These are phyloP conservation scores for Abrostola triplasia DNA, from an alignment of 2,888 invertebrate species.

Conservation along the genomic window DNA sequence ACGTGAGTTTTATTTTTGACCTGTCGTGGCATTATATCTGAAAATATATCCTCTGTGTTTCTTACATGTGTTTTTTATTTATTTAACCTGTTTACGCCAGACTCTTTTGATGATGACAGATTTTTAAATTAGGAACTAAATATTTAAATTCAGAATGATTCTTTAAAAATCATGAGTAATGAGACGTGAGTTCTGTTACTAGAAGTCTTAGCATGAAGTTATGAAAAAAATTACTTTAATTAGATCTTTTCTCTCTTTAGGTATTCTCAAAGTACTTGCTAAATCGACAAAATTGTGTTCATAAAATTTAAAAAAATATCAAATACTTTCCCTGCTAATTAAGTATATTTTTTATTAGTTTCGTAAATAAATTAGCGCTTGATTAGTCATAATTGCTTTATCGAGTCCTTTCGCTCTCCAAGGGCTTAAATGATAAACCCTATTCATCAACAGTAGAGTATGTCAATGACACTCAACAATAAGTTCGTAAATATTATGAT, in stretches of 20 bases:
- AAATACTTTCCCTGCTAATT: too few species aligned
- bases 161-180: too few species aligned
- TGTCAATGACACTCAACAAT: conserved; percentile 24
- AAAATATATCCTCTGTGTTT: conserved; percentile 88
- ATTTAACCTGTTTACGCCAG: background rate
- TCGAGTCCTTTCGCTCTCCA: conserved; percentile 1
- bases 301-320: too few species aligned
- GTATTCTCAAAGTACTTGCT: too few species aligned
- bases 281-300: too few species aligned
- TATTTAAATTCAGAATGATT: too few species aligned
- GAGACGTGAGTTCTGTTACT: too few species aligned
- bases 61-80: conserved; percentile 73
- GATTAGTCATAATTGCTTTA: background rate
- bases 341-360: background rate
- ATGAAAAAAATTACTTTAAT: too few species aligned
- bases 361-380: too few species aligned
- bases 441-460: conserved; percentile 1
- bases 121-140: background rate
- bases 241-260: too few species aligned
- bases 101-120: background rate
- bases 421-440: conserved; percentile 9
- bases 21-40: conserved; percentile 87
- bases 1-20: conserved; percentile 85
- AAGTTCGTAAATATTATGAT: conserved; percentile 47
- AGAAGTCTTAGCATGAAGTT: too few species aligned